Evolutionary conservation across 1,140 invertebrate genomes (phyloP), one percentile per base, ranked within the genome.

Genomic region (Zophobas morio): DNA sequence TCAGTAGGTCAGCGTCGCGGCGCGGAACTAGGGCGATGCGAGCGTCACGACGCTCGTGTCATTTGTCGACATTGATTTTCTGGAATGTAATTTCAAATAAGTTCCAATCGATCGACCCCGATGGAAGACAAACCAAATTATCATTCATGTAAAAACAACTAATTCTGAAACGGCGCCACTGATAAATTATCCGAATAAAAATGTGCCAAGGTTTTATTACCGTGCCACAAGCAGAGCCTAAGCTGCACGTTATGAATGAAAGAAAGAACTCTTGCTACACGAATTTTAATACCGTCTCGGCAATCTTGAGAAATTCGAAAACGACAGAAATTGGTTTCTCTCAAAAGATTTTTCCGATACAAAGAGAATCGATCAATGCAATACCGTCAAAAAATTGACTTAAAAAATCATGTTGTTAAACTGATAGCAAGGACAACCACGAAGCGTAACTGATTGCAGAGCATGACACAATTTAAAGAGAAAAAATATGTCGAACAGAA

Each of bases 11-110:
- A 80, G 54, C 57, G 74, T 49, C 76, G 76, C 40, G 76, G 60
- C 54, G 74, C 34, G 42, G 57, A 73, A 73, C 42, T 78, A 75
- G 76, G 77, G 32, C 76, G 70, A 40, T 35, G 53, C 51, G 56
- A 54, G 74, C 76, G 79, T 78, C 77, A 73, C 78, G 74, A 78
- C 66, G 74, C 79, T 79, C 78, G 78, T 79, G 78, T 76, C 75
- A 51, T 70, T 76, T 78, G 73, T 78, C 74, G 79, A 74, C 77
- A 78, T 75, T 76, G 79, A 77, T 74, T 74, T 75, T 78, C 76
- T 70, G 40, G 63, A 71, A 47, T 73, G 35, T 72, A 74, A 71
- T 63, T 53, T 66, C 39, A 42, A 66, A 66, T 66, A 66, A 66
- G 20, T 49, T 71, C 20, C 53, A 36, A 77, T 77, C 78, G 78